Evolutionary conservation across 2,113 vertebrate species (phyloP).

Genomic region (Lasiurus borealis): DNA sequence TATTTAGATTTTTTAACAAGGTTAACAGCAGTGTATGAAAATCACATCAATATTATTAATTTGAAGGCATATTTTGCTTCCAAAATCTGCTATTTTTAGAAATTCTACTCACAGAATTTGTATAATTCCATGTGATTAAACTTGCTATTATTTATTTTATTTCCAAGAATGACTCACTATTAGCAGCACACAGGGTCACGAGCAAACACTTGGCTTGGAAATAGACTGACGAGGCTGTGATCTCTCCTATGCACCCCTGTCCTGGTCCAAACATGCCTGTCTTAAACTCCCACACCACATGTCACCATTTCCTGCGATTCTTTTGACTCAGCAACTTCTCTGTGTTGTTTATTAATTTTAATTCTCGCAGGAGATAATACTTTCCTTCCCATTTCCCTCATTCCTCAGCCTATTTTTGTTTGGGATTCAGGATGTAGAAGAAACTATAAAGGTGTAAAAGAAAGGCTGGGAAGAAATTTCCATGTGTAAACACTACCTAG

Average conservation of each 20-base stretch:
- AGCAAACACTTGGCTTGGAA: not conserved
- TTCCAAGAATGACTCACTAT: not conserved
- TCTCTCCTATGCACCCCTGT: fast-evolving
- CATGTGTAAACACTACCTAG: not conserved
- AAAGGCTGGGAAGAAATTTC: not conserved
- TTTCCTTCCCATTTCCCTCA: not conserved
- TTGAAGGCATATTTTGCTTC: slow-evolving; percentile 23
- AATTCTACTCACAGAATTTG: not conserved
- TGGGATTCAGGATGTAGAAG: not conserved
- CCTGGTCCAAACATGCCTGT: not conserved
- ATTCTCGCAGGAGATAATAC: not conserved
- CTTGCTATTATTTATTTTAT: not conserved
- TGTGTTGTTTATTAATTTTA: not conserved
- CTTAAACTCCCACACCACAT: not conserved
- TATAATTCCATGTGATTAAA: not conserved
- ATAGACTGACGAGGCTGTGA: not conserved
- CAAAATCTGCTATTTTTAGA: slow-evolving; percentile 21
- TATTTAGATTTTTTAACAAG: not conserved
- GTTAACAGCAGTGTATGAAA: not conserved
- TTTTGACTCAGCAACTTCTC: not conserved
- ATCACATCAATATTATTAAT: not conserved
- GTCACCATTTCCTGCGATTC: not conserved
- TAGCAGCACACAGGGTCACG: not conserved
- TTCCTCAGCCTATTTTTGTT: not conserved
- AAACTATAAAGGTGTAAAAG: not conserved